These are phyloP conservation scores for Gambelia wislizenii DNA, from an alignment of 2,797 vertebrate genomes.

Conservation along the genomic window DNA sequence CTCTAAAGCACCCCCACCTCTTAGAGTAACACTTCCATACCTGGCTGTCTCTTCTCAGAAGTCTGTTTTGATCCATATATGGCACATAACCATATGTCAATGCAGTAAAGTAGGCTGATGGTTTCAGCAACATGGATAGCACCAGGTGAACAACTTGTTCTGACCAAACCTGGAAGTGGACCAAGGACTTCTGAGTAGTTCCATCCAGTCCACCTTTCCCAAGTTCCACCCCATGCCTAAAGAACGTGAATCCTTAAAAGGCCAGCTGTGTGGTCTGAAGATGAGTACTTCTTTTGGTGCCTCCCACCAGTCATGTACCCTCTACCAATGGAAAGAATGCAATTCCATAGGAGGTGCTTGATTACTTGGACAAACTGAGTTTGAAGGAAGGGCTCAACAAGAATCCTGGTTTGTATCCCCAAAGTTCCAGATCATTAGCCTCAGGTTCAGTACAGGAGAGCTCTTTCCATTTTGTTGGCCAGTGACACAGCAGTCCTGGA, in stretches of 20 bases:
- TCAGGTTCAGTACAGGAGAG: background rate
- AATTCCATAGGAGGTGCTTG: background rate
- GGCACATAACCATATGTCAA: background rate
- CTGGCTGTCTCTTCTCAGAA: background rate
- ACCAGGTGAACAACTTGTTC: background rate
- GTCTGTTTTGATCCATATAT: background rate
- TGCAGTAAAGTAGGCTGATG: background rate
- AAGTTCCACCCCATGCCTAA: background rate
- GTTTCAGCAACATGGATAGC: slow-evolving; percentile 6
- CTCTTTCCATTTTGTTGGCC: background rate
- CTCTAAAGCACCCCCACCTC: too few relatives aligned
- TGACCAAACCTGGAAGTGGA: background rate
- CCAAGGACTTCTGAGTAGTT: background rate
- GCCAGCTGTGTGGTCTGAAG: background rate
- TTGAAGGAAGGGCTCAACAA: background rate
- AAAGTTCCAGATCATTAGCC: background rate
- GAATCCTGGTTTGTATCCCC: too few relatives aligned
- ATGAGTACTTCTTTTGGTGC: too few relatives aligned
- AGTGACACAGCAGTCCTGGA: too few relatives aligned
- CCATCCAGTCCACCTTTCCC: background rate
- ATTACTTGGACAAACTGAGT: background rate
- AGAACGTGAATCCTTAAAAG: background rate
- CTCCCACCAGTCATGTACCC: too few relatives aligned
- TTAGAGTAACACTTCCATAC: too few relatives aligned
- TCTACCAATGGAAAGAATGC: background rate